These are phyloP conservation scores for Brachypalpus laphriformis DNA, from an alignment of 2,888 invertebrate species.

Conservation along the genomic window DNA sequence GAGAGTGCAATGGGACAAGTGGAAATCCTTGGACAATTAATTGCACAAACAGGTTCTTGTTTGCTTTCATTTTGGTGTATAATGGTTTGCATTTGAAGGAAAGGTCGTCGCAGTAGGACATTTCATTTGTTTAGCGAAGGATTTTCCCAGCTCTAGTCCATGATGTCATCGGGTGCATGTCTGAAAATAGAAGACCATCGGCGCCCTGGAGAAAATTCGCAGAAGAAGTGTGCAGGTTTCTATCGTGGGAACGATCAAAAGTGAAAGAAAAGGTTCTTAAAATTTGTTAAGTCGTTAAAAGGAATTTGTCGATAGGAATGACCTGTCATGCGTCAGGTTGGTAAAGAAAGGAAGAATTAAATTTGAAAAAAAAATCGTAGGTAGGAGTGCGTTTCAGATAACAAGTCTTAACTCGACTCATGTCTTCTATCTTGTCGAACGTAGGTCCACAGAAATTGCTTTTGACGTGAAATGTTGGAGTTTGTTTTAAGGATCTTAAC, in stretches of 20 bases:
- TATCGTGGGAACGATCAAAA: slow-evolving; percentile 2
- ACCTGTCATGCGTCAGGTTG: too few relatives aligned
- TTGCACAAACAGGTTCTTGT: slow-evolving; percentile 49
- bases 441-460: too few relatives aligned
- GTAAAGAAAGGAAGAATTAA: too few relatives aligned
- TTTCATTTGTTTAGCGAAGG: slow-evolving; percentile 14
- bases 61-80: neutral
- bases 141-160: neutral
- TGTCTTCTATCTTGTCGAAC: too few relatives aligned
- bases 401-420: too few relatives aligned
- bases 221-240: slow-evolving; percentile 30
- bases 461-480: too few relatives aligned
- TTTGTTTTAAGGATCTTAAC: too few relatives aligned
- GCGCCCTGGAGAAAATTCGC: slow-evolving; percentile 3
- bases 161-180: neutral
- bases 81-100: neutral
- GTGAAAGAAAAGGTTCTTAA: too few relatives aligned
- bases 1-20: slow-evolving; percentile 29
- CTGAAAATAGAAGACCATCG: neutral
- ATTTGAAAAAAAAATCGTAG: too few relatives aligned
- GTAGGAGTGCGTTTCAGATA: too few relatives aligned
- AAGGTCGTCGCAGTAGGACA: neutral
- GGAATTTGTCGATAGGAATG: too few relatives aligned
- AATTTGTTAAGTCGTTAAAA: too few relatives aligned
- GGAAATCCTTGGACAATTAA: slow-evolving; percentile 5